A percentile compares a stretch with the other conserved stretches of the same genome.
phyloP scores from a whole-genome alignment of 2,797 vertebrate genomes.

The Rhinogobio ventralis region DNA sequence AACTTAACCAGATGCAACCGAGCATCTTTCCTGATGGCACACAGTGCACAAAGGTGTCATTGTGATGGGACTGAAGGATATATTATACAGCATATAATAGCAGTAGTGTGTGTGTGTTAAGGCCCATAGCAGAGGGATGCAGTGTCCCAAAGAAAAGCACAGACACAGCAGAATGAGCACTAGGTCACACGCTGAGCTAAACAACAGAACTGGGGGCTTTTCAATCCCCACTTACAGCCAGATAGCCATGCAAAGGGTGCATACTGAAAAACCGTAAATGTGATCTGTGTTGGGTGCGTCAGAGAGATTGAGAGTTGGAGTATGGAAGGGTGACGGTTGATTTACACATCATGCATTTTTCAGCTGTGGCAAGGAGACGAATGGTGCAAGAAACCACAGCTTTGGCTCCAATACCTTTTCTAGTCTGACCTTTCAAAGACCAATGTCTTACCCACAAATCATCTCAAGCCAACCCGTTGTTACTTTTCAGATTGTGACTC shows the following conservation, averaged over 20 bases:
- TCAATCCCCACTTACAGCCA: conserved; percentile 68
- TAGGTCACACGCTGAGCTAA: conserved; percentile 59
- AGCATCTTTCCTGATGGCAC: conserved; percentile 58
- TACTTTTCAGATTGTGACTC: neutral
- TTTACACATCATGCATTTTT: conserved; percentile 43
- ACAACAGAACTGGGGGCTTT: conserved; percentile 40
- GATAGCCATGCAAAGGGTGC: conserved; percentile 75
- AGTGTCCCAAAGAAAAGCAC: conserved; percentile 77
- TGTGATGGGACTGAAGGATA: conserved; percentile 71
- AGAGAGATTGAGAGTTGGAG: conserved; percentile 31
- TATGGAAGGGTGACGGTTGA: conserved; percentile 6
- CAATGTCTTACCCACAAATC: neutral
- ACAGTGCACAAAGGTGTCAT: conserved; percentile 71
- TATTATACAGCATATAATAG: conserved; percentile 73
- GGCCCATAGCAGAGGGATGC: conserved; percentile 71
- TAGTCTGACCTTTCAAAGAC: neutral
- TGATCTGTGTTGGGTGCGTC: conserved; percentile 22
- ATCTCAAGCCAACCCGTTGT: neutral
- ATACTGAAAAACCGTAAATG: conserved; percentile 63
- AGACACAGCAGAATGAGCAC: conserved; percentile 76
- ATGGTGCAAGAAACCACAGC: conserved; percentile 55
- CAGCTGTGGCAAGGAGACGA: conserved; percentile 20
- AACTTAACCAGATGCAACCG: conserved; percentile 63
- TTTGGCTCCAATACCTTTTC: conserved; percentile 47
- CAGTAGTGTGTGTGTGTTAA: conserved; percentile 74